Conservation (phyloP, 1,140 invertebrate genomes). For the Tribolium castaneum region DNA sequence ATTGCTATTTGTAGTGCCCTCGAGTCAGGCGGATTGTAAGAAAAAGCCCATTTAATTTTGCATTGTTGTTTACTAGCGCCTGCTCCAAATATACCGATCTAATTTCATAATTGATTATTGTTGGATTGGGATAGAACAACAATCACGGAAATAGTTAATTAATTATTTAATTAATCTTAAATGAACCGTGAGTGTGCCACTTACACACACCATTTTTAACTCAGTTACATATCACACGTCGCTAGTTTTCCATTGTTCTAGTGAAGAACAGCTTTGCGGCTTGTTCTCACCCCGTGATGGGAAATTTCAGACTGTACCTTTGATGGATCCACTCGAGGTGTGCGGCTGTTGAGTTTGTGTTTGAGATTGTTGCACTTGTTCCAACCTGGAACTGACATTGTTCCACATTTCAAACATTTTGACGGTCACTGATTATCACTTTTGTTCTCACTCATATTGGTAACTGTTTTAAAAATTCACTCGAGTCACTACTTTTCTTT, state of each 20-base stretch:
- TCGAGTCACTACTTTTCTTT: conserved; percentile 7
- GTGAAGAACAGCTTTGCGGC: not conserved
- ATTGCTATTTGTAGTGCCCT: not conserved
- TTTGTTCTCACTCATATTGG: conserved; percentile 12
- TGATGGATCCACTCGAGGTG: conserved; percentile 84
- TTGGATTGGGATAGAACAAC: conserved; percentile 2
- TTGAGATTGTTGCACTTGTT: conserved; percentile 74
- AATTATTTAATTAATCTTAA: conserved; percentile 18
- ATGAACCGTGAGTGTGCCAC: not conserved
- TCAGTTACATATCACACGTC: not conserved
- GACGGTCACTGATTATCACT: conserved; percentile 64
- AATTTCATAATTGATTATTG: conserved; percentile 29
- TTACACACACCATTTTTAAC: conserved; percentile 10
- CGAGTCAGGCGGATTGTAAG: not conserved
- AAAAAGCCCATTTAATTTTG: not conserved
- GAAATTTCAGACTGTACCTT: conserved; percentile 73
- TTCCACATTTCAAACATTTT: conserved; percentile 91
- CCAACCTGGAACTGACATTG: conserved; percentile 83
- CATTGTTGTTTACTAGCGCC: not conserved
- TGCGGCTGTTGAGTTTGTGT: conserved; percentile 78
- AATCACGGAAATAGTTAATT: conserved; percentile 16
- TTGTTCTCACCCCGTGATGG: conserved; percentile 5
- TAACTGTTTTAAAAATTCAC: not conserved
- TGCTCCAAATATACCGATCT: conserved; percentile 11
- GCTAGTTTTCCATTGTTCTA: conserved; percentile 1